Evolutionary conservation across 2,113 vertebrate genomes (phyloP), one percentile per base, ranked within the genome.

Genomic region (Motacilla alba): DNA sequence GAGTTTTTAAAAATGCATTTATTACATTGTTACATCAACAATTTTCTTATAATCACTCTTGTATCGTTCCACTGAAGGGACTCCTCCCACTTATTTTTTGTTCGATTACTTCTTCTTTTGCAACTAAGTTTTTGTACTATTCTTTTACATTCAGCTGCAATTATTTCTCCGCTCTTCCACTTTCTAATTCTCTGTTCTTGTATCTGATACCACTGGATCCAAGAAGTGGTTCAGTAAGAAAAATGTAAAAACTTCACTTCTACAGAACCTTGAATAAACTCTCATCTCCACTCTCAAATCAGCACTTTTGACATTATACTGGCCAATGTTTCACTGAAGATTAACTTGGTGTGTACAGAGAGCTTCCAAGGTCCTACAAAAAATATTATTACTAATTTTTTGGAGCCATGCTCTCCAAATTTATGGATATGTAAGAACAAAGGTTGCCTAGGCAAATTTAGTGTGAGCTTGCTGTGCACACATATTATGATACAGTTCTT

Each of bases 401-500:
- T 5, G 1, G 63, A 88, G 19, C 27, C 15, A 55, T n/a, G 20
- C 2, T 56, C 24, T 94, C 63, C 50, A 86, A 90, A 95, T 74
- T 80, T 81, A 85, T 89, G 64, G 31, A n/a, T 66, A 86, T 60
- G 9, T 85, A 77, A 88, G 82, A 93, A 90, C 75, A 96, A 92
- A 95, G 44, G 77, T 67, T 91, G 44, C 62, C 66, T 84, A 56
- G 33, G 66, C 66, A 94, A 94, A 91, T 87, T 93, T 89, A 87
- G 68, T 87, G 75, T 75, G 35, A 81, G 33, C 62, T 94, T 10
- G 2, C 74, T 89, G 87, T 81, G 78, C 59, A 69, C 77, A 79
- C 90, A 41, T 89, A 93, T 95, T 87, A 90, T 73, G 58, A 82
- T 94, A 91, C 1, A 4, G 37, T 92, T 95, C 79, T 96, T 80